Evolutionary conservation across 1,140 invertebrate species (phyloP), one percentile per base, ranked within the genome.

Genomic region (Phthorimaea operculella): DNA sequence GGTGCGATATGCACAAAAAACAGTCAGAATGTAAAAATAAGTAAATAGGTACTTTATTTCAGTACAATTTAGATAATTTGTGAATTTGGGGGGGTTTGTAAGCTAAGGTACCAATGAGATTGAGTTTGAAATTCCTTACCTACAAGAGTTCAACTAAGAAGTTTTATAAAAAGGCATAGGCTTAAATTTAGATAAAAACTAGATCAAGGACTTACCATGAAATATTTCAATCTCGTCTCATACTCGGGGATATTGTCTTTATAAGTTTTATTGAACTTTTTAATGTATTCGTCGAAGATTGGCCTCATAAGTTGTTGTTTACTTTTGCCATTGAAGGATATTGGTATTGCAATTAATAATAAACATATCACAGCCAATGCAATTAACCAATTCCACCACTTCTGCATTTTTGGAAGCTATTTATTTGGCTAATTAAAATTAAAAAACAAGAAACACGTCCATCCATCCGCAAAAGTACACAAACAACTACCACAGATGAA

Each of bases 241-340:
- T 90, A 92, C 72, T 91, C 89, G 0, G 69, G 69, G 0, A 87
- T 74, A 72, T 88, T 77, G 53, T 82, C 72, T 76, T 70, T 83
- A 72, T 94, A 94, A 50, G 86, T 85, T 86, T 92, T 94, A 64
- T 92, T 91, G 63, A 88, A 92, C 55, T 87, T 86, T 52, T 79
- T 39, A 14, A 92, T 82, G 63, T 90, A 94, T 45, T 85, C 73
- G 52, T 89, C 68, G 66, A 92, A 93, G 58, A 88, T 75, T 49
- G 36, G 36, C n/a, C 36, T 39, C 10, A 12, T 12, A 10, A 39
- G 10, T 39, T 72, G 51, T 53, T 81, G 68, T 54, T 71, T 69
- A 53, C 53, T 70, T 52, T 54, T 55, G 15, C 59, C 50, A 3
- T 54, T 47, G 11, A 47, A 74, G 6, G 63, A 61, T 12, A 83